These are phyloP conservation scores for Nasonia vitripennis DNA, from an alignment of 1,140 invertebrate genomes.

Conservation along the genomic window DNA sequence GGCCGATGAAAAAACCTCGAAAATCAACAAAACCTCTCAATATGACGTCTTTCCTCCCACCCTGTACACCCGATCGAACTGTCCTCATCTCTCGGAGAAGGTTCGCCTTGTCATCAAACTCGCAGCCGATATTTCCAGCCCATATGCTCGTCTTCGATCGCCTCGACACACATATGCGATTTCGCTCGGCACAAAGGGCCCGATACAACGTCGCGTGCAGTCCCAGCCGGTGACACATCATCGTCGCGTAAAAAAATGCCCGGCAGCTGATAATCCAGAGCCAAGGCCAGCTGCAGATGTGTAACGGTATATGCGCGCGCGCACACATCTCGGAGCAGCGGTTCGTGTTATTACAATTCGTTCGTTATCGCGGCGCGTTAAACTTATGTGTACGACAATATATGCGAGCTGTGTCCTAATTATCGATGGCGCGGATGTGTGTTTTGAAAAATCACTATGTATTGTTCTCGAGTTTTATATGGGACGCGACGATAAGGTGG, in stretches of 20 bases:
- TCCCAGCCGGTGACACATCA: neutral
- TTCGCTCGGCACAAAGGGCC: neutral
- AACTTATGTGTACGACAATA: neutral
- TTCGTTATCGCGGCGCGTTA: constrained; percentile 22
- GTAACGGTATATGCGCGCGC: neutral
- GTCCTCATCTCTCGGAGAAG: too few species aligned
- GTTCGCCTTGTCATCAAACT: too few species aligned
- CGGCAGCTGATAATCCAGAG: constrained; percentile 6
- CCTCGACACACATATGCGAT: too few species aligned
- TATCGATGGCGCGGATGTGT: neutral
- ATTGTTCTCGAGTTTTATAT: neutral
- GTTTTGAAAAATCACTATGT: neutral
- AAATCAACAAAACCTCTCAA: too few species aligned
- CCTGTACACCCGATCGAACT: too few species aligned
- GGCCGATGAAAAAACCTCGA: too few species aligned
- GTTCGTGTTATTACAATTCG: constrained; percentile 5
- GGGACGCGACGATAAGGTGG: too few species aligned
- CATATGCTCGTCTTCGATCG: too few species aligned
- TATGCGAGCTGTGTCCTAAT: neutral
- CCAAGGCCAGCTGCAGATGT: neutral
- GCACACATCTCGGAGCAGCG: neutral
- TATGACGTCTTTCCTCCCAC: too few species aligned
- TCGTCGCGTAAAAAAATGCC: neutral
- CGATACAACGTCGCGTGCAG: neutral
- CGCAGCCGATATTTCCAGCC: too few species aligned